Evolutionary conservation across 1,140 invertebrate genomes (phyloP), one percentile per base, ranked within the genome.

Genomic region (Heterodera carotae): DNA sequence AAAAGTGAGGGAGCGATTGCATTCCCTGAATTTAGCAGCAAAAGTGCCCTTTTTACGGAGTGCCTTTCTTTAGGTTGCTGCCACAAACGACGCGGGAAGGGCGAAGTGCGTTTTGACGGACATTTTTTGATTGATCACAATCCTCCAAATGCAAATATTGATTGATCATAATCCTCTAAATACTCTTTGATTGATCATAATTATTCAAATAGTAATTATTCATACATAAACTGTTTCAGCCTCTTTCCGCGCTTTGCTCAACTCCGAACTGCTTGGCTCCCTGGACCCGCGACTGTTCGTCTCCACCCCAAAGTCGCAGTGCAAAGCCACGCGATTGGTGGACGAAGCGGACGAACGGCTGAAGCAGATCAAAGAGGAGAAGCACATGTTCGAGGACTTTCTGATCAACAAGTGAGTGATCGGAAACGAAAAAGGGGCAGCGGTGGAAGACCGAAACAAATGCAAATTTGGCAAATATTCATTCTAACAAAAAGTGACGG

Each of bases 381-480:
- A 66, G 56, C 71, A 74, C 10, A 74, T 74, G 71, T 74, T 74
- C 64, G 71, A 74, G 39, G 71, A 74, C 36, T 74, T 74, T 34
- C 64, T 74, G 48, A 74, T 74, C 36, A 74, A 74, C 27, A 74
- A 74, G 71, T 62, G 59, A 10, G 56, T 64, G 27, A 25, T 8
- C 7, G 7, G 60, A 62, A 62, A 10, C 6, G 0, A 7, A 7
- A 22, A 22, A 62, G 60, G 48, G 7, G n/a, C n/a, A 18, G 62
- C 15, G 25, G 25, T 27, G 62, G 25, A 3, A n/a, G 48, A 53
- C 48, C 48, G 48, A 53, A 53, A 53, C 62, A 22, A 66, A 66
- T 66, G 62, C 62, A 66, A 66, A 66, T 66, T 66, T 66, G 62
- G 62, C 62, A 34, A 66, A 62, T 31, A 62, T 25, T 62, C n/a